Evolutionary conservation across 2,888 invertebrate genomes (phyloP).

Genomic region (Julus scanicus): DNA sequence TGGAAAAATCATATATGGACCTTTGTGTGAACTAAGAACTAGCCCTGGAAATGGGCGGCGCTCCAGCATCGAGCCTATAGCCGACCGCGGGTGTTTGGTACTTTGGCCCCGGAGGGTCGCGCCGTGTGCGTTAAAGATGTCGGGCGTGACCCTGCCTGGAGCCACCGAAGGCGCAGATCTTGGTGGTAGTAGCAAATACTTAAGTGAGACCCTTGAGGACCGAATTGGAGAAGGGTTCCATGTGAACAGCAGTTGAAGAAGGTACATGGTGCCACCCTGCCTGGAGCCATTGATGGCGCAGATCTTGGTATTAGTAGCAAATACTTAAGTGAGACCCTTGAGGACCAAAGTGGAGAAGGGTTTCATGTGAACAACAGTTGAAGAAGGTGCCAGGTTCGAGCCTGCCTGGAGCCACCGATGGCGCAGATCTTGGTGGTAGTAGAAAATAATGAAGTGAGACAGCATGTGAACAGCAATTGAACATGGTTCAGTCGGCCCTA

Average conservation of each 20-base stretch:
- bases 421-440: conserved; percentile 75
- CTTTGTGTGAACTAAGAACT: conserved; percentile 63
- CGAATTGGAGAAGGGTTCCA: too few species aligned
- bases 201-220: too few species aligned
- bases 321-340: too few species aligned
- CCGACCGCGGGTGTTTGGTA: conserved; percentile 65
- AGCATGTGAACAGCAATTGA: conserved; percentile 71
- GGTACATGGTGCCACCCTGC: too few species aligned
- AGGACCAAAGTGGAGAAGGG: too few species aligned
- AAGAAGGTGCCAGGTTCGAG: conserved; percentile 61
- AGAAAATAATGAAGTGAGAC: conserved; percentile 77
- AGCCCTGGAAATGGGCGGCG: conserved; percentile 70
- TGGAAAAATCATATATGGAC: too few species aligned
- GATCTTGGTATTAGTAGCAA: too few species aligned
- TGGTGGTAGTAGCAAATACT: too few species aligned
- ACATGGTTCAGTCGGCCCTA: conserved; percentile 62
- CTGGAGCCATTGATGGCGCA: too few species aligned
- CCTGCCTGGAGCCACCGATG: conserved; percentile 68
- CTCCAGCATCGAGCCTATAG: conserved; percentile 67
- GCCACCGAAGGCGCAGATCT: too few species aligned
- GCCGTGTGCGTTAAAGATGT: conserved; percentile 59
- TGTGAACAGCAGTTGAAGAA: too few species aligned
- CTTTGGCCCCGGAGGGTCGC: conserved; percentile 71
- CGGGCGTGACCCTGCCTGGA: too few species aligned
- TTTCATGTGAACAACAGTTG: conserved; percentile 69